phyloP scores from a whole-genome alignment of 2,113 vertebrate species.

The Lota lota region DNA sequence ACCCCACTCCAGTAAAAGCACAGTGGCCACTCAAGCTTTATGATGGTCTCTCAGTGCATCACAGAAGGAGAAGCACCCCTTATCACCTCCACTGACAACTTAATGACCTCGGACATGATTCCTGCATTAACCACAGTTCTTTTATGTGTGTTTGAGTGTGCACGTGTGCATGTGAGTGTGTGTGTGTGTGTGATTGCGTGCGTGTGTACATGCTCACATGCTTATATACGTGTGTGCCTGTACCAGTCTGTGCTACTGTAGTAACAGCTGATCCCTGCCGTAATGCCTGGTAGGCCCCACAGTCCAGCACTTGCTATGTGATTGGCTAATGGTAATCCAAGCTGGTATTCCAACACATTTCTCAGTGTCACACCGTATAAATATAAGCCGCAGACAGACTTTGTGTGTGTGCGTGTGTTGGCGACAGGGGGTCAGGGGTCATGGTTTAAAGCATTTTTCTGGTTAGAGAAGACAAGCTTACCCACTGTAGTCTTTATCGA shows the following conservation, averaged over 20 bases:
- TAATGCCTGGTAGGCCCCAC: conserved; percentile 46
- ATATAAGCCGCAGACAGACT: conserved; percentile 15
- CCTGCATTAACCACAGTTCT: conserved; percentile 13
- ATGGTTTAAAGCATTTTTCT: not conserved
- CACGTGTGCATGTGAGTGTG: not conserved
- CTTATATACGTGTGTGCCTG: conserved; percentile 13
- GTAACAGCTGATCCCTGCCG: conserved; percentile 57
- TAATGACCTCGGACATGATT: conserved; percentile 16
- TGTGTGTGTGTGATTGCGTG: not conserved
- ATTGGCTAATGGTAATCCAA: conserved; percentile 60
- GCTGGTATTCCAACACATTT: conserved; percentile 36
- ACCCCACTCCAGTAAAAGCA: conserved; percentile 34
- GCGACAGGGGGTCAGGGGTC: not conserved
- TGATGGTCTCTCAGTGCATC: conserved; percentile 30
- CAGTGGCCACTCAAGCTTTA: conserved; percentile 20
- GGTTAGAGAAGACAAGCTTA: not conserved
- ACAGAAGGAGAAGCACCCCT: conserved; percentile 19
- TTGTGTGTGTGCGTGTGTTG: not conserved
- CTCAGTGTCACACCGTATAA: conserved; percentile 16
- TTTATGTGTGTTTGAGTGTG: conserved; percentile 7
- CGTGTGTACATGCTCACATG: conserved; percentile 1
- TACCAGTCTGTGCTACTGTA: conserved; percentile 53
- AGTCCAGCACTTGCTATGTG: conserved; percentile 53
- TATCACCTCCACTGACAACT: conserved; percentile 20
- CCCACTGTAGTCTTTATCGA: not conserved